Percentiles rank a stretch among this genome's conserved stretches.
These are phyloP conservation scores for Idaea biselata DNA, from an alignment of 2,888 invertebrate genomes.

Conservation along the genomic window DNA sequence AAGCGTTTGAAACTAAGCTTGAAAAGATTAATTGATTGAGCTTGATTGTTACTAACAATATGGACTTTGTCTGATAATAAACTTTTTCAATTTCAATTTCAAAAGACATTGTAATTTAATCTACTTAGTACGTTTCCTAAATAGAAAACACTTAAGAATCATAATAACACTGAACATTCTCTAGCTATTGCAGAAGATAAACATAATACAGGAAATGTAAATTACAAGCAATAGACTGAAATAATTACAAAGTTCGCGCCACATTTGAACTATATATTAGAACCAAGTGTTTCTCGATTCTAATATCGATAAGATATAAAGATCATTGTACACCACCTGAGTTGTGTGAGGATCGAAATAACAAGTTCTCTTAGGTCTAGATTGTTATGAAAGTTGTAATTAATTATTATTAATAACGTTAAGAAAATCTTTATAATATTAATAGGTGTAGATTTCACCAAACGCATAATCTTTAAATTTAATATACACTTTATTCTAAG, in stretches of 20 bases:
- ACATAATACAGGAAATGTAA: conserved; percentile 35
- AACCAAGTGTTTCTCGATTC: not conserved
- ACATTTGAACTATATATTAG: not conserved
- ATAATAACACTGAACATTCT: not conserved
- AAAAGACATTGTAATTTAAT: not conserved
- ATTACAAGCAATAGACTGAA: conserved; percentile 27
- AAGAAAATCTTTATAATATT: no score
- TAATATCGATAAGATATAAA: not conserved
- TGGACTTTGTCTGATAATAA: no score
- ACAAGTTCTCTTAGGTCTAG: no score
- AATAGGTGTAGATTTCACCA: no score
- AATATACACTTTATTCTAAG: not conserved
- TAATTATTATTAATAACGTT: no score
- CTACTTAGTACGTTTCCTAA: not conserved
- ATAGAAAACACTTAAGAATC: not conserved
- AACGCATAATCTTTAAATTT: not conserved
- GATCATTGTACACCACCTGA: not conserved
- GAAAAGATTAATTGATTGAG: no score
- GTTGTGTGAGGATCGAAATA: no score
- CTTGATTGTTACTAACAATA: no score
- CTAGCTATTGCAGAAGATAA: conserved; percentile 18
- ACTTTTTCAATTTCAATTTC: no score
- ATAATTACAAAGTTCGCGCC: conserved; percentile 12
- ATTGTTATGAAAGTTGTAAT: no score
- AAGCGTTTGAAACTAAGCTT: not conserved